Evolutionary conservation across 1,140 invertebrate species (phyloP), one percentile per base, ranked within the genome.

Genomic region (Anagrus nilaparvatae): DNA sequence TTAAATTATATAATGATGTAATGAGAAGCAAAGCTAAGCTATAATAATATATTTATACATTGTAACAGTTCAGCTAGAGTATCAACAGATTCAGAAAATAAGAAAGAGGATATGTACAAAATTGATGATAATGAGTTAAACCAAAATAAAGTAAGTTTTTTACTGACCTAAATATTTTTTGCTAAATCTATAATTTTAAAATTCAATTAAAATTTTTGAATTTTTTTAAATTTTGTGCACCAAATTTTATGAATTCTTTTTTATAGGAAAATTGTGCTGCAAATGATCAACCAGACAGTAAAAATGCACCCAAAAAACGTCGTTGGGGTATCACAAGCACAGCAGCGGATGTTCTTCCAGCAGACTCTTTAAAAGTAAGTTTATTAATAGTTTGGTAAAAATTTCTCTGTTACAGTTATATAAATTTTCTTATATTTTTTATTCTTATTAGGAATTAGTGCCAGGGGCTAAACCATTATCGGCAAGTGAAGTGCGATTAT

Each of bases 391-490:
- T 39, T 39, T 29, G 14, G 7, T 33, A 24, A 7, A 18, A 13
- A 9, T 10, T 14, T 32, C 23, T 24, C 14, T 29, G 14, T 4
- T 17, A 23, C 3, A 30, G 14, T 27, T 34, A 7, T 13, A 27
- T n/a, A n/a, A n/a, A n/a, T n/a, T n/a, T n/a, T n/a, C n/a, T n/a
- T 29, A 24, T 40, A 28, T 35, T 39, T 43, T 40, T 33, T 9
- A 19, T 33, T 42, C 21, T 43, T 1, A 40, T 39, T 46, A 78
- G 76, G 62, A 50, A 23, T 46, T 75, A 19, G 71, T 75, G 12
- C 73, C 73, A 39, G 73, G 72, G 47, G 72, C 70, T 17, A 74
- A 71, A 48, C 69, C 70, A 33, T 50, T 73, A 25, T 61, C 72
- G 5, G 59, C 67, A n/a, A 66, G 61, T 19, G 70, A 72, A 51